Evolutionary conservation across 2,113 vertebrate species (phyloP).

Genomic region (Ammodytes marinus): DNA sequence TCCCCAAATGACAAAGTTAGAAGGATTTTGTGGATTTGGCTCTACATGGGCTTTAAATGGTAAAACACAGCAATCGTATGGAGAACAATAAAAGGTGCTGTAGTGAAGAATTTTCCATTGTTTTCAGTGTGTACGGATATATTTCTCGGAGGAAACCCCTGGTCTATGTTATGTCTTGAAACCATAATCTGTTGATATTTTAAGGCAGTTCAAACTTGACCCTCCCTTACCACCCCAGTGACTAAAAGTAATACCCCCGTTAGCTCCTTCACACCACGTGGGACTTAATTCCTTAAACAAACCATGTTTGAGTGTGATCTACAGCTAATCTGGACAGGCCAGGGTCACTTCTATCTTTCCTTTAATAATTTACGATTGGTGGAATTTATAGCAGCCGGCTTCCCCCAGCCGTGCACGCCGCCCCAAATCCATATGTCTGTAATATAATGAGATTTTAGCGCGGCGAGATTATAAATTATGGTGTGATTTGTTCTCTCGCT

Average conservation of each 20-base stretch:
- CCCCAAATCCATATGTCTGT: constrained; percentile 79
- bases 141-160: neutral
- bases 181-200: constrained; percentile 61
- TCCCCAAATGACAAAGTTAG: too few relatives aligned
- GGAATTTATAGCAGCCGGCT: constrained; percentile 75
- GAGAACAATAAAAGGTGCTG: neutral
- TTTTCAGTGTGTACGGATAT: constrained; percentile 27
- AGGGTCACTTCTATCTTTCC: constrained; percentile 79
- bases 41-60: neutral
- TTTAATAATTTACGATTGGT: constrained; percentile 82
- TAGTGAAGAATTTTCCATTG: neutral
- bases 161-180: constrained; percentile 44
- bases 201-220: constrained; percentile 61
- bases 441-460: constrained; percentile 85
- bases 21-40: too few relatives aligned
- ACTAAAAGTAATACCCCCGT: constrained; percentile 49
- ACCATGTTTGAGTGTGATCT: constrained; percentile 77
- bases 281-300: constrained; percentile 82
- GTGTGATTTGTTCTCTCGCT: constrained; percentile 81
- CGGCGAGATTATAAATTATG: constrained; percentile 82
- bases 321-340: constrained; percentile 75
- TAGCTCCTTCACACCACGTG: constrained; percentile 55
- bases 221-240: constrained; percentile 25
- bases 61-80: neutral
- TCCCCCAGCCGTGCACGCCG: constrained; percentile 59